phyloP scores from a whole-genome alignment of 2,797 vertebrate species.

The Myotis vivesi region DNA sequence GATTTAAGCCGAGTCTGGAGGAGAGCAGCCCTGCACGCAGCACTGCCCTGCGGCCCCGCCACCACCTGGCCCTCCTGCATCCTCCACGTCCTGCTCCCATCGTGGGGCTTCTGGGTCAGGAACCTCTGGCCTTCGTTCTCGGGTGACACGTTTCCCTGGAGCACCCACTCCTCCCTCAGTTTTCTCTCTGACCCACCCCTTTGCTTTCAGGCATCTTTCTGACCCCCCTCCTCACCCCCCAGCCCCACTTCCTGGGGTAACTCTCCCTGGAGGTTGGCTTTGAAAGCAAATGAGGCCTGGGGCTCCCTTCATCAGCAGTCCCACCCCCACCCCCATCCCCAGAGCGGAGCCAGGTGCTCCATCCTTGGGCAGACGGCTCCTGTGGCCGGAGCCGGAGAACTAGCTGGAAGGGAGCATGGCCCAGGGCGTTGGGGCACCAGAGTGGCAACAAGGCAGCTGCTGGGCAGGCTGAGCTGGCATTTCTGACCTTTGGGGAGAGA shows the following conservation, averaged over 20 bases:
- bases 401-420: background rate
- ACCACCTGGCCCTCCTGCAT: background rate
- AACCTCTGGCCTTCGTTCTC: background rate
- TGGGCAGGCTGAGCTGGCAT: constrained; percentile 75
- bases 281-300: background rate
- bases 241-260: background rate
- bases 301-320: background rate
- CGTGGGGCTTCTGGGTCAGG: background rate
- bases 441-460: constrained; percentile 41
- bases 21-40: background rate
- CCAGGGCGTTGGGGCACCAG: background rate
- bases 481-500: constrained; percentile 71
- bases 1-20: background rate
- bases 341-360: background rate
- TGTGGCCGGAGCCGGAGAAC: background rate
- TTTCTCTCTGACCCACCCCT: background rate
- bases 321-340: background rate
- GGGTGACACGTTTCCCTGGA: background rate
- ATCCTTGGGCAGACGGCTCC: background rate
- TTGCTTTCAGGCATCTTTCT: background rate
- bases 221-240: fast-evolving
- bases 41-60: too few relatives aligned
- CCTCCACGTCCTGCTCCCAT: background rate
- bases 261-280: background rate
- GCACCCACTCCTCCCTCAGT: background rate